Evolutionary conservation across 2,797 vertebrate species (phyloP), one percentile per base, ranked within the genome.

Genomic region (Lutjanus campechanus): DNA sequence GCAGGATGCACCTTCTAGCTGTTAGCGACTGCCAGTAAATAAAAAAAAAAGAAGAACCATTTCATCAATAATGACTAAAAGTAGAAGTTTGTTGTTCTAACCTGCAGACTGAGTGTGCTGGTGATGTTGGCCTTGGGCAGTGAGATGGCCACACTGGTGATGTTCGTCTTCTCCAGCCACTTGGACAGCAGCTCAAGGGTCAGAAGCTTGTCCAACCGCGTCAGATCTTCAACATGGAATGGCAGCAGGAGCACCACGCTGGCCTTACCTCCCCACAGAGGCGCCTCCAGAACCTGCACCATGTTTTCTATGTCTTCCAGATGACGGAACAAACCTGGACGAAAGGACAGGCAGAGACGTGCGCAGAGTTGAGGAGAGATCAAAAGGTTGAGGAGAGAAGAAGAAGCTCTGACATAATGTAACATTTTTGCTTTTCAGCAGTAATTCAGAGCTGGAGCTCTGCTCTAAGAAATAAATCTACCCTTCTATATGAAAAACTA

Each of bases 271-370:
- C 84, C 89, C 85, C 84, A 93, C n/a, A 95, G 88, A 11, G 86
- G 85, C 15, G 53, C 69, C 88, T 95, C 93, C 65, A 96, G 68
- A 68, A 95, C 85, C 88, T 93, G 93, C 58, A 94, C 91, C 94
- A 95, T 95, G 86, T 94, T 94, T 69, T 86, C 85, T 5, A 92
- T 51, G 79, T 95, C 95, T 75, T 95, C 93, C 16, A 87, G 76
- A 85, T 89, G 83, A 20, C 44, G 87, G 84, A 86, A 94, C 63
- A 94, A 60, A 19, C 95, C 95, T 95, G 88, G 55, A 54, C 58
- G 73, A 58, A 25, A 44, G 19, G 43, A n/a, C 20, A 74, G 60
- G 47, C 22, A 19, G 25, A 53, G 54, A 61, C n/a, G 22, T 25
- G n/a, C 46, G 54, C 22, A 29, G 55, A 60, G 50, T 4, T 8